These are phyloP conservation scores for Etheostoma nigrum DNA, from an alignment of 2,797 vertebrate species.

Conservation along the genomic window DNA sequence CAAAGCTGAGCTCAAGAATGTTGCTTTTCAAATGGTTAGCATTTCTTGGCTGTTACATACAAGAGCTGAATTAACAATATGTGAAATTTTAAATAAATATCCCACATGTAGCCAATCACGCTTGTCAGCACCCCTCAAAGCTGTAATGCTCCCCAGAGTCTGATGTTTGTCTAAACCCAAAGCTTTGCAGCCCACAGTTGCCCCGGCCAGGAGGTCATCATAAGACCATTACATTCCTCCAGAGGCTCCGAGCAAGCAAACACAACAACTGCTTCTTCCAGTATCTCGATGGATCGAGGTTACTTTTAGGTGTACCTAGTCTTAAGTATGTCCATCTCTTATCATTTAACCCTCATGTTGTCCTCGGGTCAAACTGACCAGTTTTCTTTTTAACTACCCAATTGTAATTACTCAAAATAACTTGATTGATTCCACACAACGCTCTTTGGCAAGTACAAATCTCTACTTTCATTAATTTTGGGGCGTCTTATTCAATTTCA, in stretches of 20 bases:
- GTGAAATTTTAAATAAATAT: constrained; percentile 62
- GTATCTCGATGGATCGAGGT: not conserved
- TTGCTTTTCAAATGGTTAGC: constrained; percentile 52
- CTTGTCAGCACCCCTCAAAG: constrained; percentile 52
- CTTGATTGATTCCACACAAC: too few species aligned
- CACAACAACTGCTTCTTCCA: constrained; percentile 20
- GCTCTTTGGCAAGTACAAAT: too few species aligned
- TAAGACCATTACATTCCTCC: constrained; percentile 48
- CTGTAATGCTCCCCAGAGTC: constrained; percentile 42
- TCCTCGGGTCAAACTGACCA: too few species aligned
- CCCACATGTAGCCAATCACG: constrained; percentile 52
- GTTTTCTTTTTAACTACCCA: too few species aligned
- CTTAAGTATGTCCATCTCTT: not conserved
- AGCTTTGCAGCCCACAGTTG: constrained; percentile 23
- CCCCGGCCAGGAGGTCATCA: constrained; percentile 46
- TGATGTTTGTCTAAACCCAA: constrained; percentile 59
- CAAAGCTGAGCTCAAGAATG: constrained; percentile 44
- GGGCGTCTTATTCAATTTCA: too few species aligned
- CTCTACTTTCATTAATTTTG: too few species aligned
- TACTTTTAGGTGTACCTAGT: not conserved
- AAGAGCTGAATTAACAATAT: constrained; percentile 49
- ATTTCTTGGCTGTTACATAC: constrained; percentile 56
- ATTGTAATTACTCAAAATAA: too few species aligned
- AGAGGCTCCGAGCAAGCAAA: constrained; percentile 25
- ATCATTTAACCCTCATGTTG: not conserved